Evolutionary conservation across 2,113 vertebrate species (phyloP).

Genomic region (Mormoops blainvillei): DNA sequence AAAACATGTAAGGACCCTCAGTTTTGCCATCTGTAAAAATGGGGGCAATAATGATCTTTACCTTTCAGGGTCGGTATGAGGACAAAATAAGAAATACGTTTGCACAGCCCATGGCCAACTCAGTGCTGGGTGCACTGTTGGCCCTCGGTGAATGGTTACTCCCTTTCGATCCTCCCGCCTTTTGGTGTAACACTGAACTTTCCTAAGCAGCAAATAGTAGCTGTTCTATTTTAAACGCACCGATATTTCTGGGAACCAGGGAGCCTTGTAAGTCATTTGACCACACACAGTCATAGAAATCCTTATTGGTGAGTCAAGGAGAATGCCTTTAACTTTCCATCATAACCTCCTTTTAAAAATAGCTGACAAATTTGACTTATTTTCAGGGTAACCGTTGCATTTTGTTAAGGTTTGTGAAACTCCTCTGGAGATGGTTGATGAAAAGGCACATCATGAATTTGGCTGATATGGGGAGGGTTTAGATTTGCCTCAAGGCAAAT

Average conservation of each 20-base stretch:
- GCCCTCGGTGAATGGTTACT: accelerated
- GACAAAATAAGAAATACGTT: too few species aligned
- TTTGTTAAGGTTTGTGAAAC: neutral
- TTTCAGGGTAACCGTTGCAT: conserved; percentile 13
- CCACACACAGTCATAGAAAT: conserved; percentile 27
- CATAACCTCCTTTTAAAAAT: conserved; percentile 51
- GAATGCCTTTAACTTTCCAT: conserved; percentile 44
- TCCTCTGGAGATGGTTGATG: neutral
- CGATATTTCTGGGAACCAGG: conserved; percentile 57
- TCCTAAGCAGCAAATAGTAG: conserved; percentile 21
- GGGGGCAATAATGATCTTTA: neutral
- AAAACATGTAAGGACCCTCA: neutral
- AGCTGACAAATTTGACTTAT: conserved; percentile 53
- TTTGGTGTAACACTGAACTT: neutral
- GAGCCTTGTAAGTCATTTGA: conserved; percentile 63
- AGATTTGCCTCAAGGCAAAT: neutral
- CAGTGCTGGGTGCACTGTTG: accelerated
- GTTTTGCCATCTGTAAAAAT: too few species aligned
- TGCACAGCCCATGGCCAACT: accelerated
- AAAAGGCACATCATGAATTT: neutral
- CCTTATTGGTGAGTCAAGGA: conserved; percentile 35
- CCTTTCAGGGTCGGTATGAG: neutral
- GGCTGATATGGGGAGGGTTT: neutral
- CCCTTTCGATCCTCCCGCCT: neutral
- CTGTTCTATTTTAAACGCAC: conserved; percentile 61